Conservation (phyloP, 2,888 invertebrate species). For the Dyspetes luteomarginatus region DNA sequence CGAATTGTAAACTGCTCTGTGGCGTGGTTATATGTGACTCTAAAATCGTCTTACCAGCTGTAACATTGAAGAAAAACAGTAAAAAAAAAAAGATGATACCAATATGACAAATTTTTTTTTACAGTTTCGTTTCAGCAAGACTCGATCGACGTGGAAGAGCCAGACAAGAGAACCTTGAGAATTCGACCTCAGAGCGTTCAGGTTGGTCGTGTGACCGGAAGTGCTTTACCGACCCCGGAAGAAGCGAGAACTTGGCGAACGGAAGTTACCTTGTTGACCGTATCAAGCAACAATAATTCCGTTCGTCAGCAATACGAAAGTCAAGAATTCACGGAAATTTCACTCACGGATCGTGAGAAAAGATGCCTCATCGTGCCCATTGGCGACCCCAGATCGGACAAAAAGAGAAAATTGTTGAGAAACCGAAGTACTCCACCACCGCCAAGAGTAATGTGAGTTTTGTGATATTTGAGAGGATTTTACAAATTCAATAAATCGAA, state of each 20-base stretch:
- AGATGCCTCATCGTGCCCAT: slow-evolving; percentile 81
- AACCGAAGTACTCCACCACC: slow-evolving; percentile 75
- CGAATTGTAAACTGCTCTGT: neutral
- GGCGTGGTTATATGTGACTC: slow-evolving; percentile 24
- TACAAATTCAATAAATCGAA: slow-evolving; percentile 22
- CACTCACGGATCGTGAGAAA: slow-evolving; percentile 80
- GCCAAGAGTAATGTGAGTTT: slow-evolving; percentile 70
- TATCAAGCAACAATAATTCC: slow-evolving; percentile 8
- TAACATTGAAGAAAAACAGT: neutral
- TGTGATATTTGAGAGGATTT: slow-evolving; percentile 5
- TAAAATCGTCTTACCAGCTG: slow-evolving; percentile 5
- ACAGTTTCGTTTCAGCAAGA: slow-evolving; percentile 81
- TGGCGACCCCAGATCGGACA: slow-evolving; percentile 78
- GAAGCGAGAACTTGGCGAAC: slow-evolving; percentile 71
- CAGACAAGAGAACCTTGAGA: slow-evolving; percentile 29
- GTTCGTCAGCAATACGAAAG: slow-evolving; percentile 49
- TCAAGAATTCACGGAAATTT: slow-evolving; percentile 66
- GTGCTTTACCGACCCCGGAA: slow-evolving; percentile 66
- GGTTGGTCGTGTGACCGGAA: slow-evolving; percentile 65
- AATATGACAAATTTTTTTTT: slow-evolving; percentile 27
- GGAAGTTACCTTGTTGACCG: slow-evolving; percentile 59
- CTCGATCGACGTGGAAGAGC: slow-evolving; percentile 76
- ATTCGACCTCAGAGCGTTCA: slow-evolving; percentile 61
- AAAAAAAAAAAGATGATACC: neutral
- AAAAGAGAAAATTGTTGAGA: slow-evolving; percentile 78